Base-by-base conservation (phyloP, 2,797 vertebrate genomes). In the Takifugu ocellatus region DNA sequence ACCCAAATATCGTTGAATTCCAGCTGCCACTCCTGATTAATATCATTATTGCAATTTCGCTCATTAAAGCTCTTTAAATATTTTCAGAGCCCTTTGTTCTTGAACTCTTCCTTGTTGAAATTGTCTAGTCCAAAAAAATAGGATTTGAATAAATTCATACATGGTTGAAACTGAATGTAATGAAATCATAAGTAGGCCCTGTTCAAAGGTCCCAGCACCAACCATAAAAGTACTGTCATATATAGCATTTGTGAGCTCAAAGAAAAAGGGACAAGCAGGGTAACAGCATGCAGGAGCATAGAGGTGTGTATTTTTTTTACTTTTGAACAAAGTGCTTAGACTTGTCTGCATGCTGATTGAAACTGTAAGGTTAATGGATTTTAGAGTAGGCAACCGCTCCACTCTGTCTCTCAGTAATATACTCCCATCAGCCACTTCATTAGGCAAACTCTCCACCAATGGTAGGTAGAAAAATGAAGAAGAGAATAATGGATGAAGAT, bases 341-440 rank as follows among this genome's bases (percentile, higher is more conserved):
- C 74, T 81, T 79, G 81, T 79, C 79, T 74, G 66, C 57, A 29
- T 51, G 51, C 83, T 83, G 81, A 86, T 82, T 84, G 83, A 82
- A 86, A 86, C 78, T 80, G 79, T 86, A 81, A 87, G 84, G 84
- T 88, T 88, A 87, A 88, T 88, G 84, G 86, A 86, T 87, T 83
- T 88, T 84, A 86, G 86, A 88, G 86, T 86, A 83, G 84, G 74
- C 77, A 75, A 83, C 72, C 68, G 74, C 84, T 83, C 82, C 78
- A 84, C 81, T 86, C 82, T 79, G 75, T 84, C 82, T 88, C 82
- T 70, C 82, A 79, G 84, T 86, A 88, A 88, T 85, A 86, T 72
- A 88, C 86, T 88, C 83, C 86, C 84, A 84, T 84, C 84, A 87
- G 81, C 79, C 80, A 84, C 84, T 86, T 86, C 84, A 88, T 85